A percentile compares a stretch with the other conserved stretches of the same genome.
Conservation (phyloP, 2,888 invertebrate species). For the Piscicola geometra region DNA sequence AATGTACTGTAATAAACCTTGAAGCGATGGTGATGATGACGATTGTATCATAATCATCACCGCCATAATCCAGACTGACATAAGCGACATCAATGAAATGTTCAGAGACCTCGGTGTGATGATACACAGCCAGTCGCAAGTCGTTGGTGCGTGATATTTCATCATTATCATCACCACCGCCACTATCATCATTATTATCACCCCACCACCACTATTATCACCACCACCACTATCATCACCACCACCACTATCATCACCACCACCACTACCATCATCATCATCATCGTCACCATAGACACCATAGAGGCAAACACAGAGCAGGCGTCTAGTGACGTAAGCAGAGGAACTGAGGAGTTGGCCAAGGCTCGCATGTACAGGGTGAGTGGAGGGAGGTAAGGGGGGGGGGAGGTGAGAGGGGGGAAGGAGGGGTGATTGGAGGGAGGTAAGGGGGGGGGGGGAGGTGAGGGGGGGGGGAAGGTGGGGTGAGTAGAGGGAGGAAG, state of each 20-base stretch:
- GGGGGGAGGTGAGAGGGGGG: too few relatives aligned
- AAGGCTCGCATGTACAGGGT: slow-evolving; percentile 29
- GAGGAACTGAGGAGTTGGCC: slow-evolving; percentile 27
- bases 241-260: too few relatives aligned
- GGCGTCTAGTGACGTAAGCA: not conserved
- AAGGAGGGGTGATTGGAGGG: too few relatives aligned
- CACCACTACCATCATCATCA: not conserved
- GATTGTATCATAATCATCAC: not conserved
- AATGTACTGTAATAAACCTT: not conserved
- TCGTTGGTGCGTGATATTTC: slow-evolving; percentile 11
- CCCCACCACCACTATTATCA: too few relatives aligned
- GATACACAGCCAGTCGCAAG: slow-evolving; percentile 3
- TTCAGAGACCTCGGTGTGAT: slow-evolving; percentile 29
- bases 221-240: too few relatives aligned
- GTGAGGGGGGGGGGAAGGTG: too few relatives aligned
- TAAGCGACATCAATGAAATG: slow-evolving; percentile 30
- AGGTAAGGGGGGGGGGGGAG: too few relatives aligned
- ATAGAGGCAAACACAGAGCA: slow-evolving; percentile 30
- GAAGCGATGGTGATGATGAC: not conserved
- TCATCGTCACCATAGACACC: slow-evolving; percentile 16
- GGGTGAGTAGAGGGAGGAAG: too few relatives aligned
- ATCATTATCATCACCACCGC: too few relatives aligned
- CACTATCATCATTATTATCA: too few relatives aligned
- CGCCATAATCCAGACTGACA: slow-evolving; percentile 29
- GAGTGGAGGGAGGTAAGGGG: not conserved